These are phyloP conservation scores for Epinephelus coioides DNA, from an alignment of 2,797 vertebrate species.

Conservation along the genomic window DNA sequence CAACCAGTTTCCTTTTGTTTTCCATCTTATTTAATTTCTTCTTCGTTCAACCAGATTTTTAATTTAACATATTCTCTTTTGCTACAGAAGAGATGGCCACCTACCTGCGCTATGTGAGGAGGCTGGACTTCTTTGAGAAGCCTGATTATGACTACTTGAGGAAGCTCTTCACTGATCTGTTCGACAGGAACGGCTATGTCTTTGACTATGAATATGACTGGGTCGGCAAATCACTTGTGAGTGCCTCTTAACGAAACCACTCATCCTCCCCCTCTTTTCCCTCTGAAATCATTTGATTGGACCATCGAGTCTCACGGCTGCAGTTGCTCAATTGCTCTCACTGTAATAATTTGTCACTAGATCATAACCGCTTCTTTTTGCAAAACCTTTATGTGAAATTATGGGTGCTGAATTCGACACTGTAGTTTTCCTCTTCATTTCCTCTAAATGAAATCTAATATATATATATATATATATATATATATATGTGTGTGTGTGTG, in stretches of 20 bases:
- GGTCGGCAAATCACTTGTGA: constrained; percentile 98
- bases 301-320: not conserved
- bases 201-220: constrained; percentile 99
- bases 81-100: constrained; percentile 96
- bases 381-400: not conserved
- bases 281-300: constrained; percentile 10
- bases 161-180: constrained; percentile 97
- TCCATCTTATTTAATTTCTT: not conserved
- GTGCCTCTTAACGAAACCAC: constrained; percentile 64
- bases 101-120: constrained; percentile 96
- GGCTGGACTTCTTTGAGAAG: constrained; percentile 98
- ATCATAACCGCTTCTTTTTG: not conserved
- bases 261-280: not conserved
- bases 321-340: constrained; percentile 5
- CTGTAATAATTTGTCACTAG: constrained; percentile 13
- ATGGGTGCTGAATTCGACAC: not conserved
- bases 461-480: too few relatives aligned
- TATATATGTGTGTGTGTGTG: too few relatives aligned
- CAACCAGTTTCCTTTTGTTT: not conserved
- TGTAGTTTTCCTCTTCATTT: not conserved
- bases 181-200: constrained; percentile 94
- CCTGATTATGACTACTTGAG: constrained; percentile 97
- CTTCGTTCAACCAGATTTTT: not conserved
- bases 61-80: constrained; percentile 40
- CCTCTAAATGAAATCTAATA: not conserved